phyloP scores from a whole-genome alignment of 2,888 invertebrate species.

The Scelioninae gen. 2 region DNA sequence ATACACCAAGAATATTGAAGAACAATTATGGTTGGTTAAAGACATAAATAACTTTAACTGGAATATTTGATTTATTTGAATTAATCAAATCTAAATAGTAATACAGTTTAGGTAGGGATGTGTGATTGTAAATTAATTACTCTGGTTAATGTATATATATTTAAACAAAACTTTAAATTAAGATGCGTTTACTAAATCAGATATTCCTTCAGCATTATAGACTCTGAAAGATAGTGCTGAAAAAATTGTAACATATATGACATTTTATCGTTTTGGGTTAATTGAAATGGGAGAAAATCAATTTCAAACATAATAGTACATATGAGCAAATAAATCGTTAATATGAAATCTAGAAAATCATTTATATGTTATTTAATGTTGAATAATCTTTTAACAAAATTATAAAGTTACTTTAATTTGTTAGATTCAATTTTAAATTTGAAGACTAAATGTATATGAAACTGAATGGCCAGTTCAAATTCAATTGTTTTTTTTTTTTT shows the following conservation, averaged over 20 bases:
- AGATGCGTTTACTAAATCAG: slow-evolving; percentile 2
- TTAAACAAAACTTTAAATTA: slow-evolving; percentile 5
- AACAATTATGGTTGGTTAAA: too few species aligned
- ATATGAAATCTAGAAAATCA: slow-evolving; percentile 3
- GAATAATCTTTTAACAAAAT: slow-evolving; percentile 16
- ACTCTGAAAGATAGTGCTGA: not conserved
- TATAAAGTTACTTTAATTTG: slow-evolving; percentile 1
- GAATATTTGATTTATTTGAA: not conserved
- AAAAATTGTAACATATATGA: slow-evolving; percentile 10
- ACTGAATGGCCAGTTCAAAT: too few species aligned
- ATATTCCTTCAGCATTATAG: too few species aligned
- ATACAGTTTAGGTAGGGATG: not conserved
- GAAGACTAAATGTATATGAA: too few species aligned
- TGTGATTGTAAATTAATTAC: slow-evolving; percentile 2
- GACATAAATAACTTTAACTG: not conserved
- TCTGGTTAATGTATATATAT: not conserved
- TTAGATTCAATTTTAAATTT: slow-evolving; percentile 3
- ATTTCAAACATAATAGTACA: not conserved
- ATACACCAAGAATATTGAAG: too few species aligned
- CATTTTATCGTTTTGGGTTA: not conserved
- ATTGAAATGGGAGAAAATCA: slow-evolving; percentile 1
- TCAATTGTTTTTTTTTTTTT: too few species aligned
- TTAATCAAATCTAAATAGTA: slow-evolving; percentile 6
- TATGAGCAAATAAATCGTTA: slow-evolving; percentile 1
- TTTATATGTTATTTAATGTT: slow-evolving; percentile 20